phyloP scores from a whole-genome alignment of 2,797 vertebrate species.

The Poecilia velifera region DNA sequence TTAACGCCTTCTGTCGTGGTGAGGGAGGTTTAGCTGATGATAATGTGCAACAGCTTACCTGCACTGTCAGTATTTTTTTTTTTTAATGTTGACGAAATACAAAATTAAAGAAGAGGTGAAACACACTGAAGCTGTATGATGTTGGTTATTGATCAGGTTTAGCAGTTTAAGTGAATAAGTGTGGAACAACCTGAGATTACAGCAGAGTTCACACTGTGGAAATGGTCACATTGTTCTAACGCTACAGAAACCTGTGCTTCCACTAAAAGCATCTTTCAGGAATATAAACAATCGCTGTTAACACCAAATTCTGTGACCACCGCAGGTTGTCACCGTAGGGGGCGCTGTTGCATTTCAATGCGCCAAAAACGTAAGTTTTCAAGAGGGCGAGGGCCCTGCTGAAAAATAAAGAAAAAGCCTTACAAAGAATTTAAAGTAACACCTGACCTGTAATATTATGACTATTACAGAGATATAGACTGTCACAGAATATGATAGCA shows the following conservation, averaged over 20 bases:
- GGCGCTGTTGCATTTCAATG: too few relatives aligned
- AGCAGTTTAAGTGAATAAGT: not conserved
- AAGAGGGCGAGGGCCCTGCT: too few relatives aligned
- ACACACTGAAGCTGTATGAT: not conserved
- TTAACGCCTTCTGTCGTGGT: not conserved
- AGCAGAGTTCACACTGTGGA: conserved; percentile 11
- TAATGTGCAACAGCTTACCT: not conserved
- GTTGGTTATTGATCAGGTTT: not conserved
- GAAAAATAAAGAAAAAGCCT: too few relatives aligned
- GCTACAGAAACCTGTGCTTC: not conserved
- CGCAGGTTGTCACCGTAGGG: too few relatives aligned
- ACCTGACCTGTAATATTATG: too few relatives aligned
- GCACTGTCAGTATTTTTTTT: not conserved
- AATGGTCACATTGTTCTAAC: conserved; percentile 19
- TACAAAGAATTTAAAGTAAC: too few relatives aligned
- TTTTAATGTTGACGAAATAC: not conserved
- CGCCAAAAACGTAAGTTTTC: too few relatives aligned
- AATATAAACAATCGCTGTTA: not conserved
- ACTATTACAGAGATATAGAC: too few relatives aligned
- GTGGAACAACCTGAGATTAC: conserved; percentile 31
- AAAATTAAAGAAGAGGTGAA: not conserved
- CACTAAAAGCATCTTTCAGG: not conserved
- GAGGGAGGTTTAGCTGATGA: not conserved
- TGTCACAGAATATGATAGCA: too few relatives aligned
- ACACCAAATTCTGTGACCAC: not conserved